Evolutionary conservation across 2,888 invertebrate species (phyloP), one percentile per base, ranked within the genome.

Genomic region (Meteorus colon): DNA sequence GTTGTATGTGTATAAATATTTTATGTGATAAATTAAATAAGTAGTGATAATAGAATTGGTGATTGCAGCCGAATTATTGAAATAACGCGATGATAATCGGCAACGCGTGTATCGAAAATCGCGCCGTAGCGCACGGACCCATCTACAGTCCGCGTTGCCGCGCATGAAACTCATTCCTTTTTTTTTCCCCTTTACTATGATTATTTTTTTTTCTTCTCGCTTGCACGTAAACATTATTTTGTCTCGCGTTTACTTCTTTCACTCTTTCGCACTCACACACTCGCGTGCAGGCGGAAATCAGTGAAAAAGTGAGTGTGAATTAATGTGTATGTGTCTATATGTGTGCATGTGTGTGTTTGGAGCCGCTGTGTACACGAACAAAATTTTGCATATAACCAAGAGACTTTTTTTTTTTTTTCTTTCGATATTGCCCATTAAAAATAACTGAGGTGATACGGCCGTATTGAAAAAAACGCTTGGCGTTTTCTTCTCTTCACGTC

Each of bases 1-100:
- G 85, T 86, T 86, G 85, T 85, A 85, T 86, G 86, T 86, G 84
- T 88, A 84, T 84, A 84, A 81, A 55, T 55, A 82, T 86, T 85
- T 84, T 84, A 84, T 86, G 86, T 83, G 85, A 85, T 87, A 85
- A 82, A 85, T 84, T 80, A 81, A 85, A 82, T 80, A 83, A 82
- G 79, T 78, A 81, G 80, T 82, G 78, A 80, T 81, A 81, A 79
- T 78, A 73, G 67, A 77, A 76, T 77, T 73, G 73, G 72, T 74
- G 71, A 66, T 34, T 3, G 19, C 6, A 73, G 75, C 51, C 66
- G 77, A 78, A 66, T 75, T 63, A 69, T 24, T 62, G 12, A 41
- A 12, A 68, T 81, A 76, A 83, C 83, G 85, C 84, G 78, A 87
- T 85, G 85, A 86, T 82, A 81, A 81, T 82, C 76, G 82, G 82